Percentiles rank a stretch among this genome's conserved stretches.
Conservation (phyloP, 1,140 invertebrate genomes). For the Danaus melanippus region DNA sequence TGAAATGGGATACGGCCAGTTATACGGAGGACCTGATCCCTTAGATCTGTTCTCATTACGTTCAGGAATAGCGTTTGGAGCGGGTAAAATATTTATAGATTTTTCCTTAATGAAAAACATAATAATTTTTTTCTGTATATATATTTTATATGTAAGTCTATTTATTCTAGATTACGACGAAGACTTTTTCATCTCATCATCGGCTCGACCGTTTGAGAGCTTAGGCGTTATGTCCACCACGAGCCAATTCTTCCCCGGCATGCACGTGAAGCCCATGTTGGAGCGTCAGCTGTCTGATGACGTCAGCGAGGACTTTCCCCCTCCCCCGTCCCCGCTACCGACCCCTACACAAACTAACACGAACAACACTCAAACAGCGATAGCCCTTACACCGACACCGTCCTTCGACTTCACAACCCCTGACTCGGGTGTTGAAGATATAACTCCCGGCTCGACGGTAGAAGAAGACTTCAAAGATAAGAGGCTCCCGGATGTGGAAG, state of each 20-base stretch:
- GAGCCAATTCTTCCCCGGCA: slow-evolving; percentile 82
- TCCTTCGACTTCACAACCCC: slow-evolving; percentile 70
- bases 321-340: slow-evolving; percentile 30
- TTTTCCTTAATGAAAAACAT: too few relatives aligned
- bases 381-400: slow-evolving; percentile 17
- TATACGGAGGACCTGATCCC: slow-evolving; percentile 43
- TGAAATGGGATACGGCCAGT: slow-evolving; percentile 55
- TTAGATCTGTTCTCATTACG: slow-evolving; percentile 47
- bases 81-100: slow-evolving; percentile 24
- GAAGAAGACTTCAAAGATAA: slow-evolving; percentile 49
- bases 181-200: slow-evolving; percentile 81
- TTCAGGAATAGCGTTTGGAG: slow-evolving; percentile 40
- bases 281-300: slow-evolving; percentile 29
- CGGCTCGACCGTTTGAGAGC: slow-evolving; percentile 78
- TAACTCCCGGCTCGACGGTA: slow-evolving; percentile 66
- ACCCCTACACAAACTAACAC: slow-evolving; percentile 26
- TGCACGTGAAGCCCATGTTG: slow-evolving; percentile 45
- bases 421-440: slow-evolving; percentile 74
- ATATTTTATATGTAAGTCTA: neutral
- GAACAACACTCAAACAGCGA: too few relatives aligned
- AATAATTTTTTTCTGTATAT: neutral
- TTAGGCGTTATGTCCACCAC: slow-evolving; percentile 74
- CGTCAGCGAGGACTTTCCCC: slow-evolving; percentile 34
- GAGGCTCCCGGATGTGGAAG: slow-evolving; percentile 29
- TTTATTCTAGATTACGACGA: slow-evolving; percentile 68